Evolutionary conservation across 53 echinoderm and acorn worm species (phyloP), one percentile per base, ranked within the genome.

Genomic region (Zoroaster sp.): DNA sequence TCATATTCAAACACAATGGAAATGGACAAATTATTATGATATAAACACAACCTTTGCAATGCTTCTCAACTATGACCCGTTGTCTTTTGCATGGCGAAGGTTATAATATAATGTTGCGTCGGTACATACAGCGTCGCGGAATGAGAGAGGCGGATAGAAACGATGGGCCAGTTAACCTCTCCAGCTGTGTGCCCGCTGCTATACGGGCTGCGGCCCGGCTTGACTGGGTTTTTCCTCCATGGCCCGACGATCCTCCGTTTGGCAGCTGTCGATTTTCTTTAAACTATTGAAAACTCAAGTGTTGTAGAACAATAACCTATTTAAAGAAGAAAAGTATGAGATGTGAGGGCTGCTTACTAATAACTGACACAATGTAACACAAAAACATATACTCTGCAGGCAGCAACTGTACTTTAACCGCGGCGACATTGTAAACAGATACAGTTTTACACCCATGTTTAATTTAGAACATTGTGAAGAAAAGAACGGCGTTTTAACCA

Each of bases 201-300:
- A 47, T 37, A 53, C 52, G 10, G 34, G 78, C 78, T 30, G 13
- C 23, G 35, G 45, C 43, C 34, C 23, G 51, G n/a, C 39, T 40
- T 23, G 37, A 36, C 74, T 12, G 10, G 28, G 63, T 59, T 55
- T 37, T 37, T 39, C 38, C n/a, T 63, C 79, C 63, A 8, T n/a
- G n/a, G 54, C 6, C 13, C 1, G 33, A 79, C 55, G 21, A 55
- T 7, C 20, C 40, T 41, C 37, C 85, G 43, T 85, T 47, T 69
- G 46, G 85, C 85, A 85, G 85, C 70, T 85, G 85, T 85, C 85
- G 85, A 38, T 40, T 69, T 85, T 85, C 85, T 46, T 85, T 71
- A 17, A 47, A 85, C 85, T 49, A 71, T 85, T 85, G 85, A 85
- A 71, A 85, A 36, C 82, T 82, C 66, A 82, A 82, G 82, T 66